Percentiles rank a stretch among this genome's conserved stretches.
Conservation (phyloP, 2,888 invertebrate genomes). For the Sicus ferrugineus region DNA sequence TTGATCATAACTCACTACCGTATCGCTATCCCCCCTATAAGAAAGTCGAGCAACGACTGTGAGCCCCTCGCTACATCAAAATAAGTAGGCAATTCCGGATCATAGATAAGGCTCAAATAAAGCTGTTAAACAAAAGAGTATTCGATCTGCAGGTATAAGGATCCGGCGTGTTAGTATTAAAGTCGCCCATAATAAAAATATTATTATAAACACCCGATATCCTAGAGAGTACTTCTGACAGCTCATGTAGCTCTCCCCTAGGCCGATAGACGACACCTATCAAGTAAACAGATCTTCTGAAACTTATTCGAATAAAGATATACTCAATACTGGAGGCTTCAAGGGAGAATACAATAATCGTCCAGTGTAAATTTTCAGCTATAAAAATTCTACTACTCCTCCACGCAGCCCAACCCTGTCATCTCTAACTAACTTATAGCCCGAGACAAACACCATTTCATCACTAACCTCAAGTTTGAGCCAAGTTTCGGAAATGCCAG, state of each 20-base stretch:
- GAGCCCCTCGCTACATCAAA: background rate
- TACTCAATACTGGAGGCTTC: background rate
- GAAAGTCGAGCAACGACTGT: background rate
- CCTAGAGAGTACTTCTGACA: background rate
- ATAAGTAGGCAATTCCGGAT: background rate
- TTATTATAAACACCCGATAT: background rate
- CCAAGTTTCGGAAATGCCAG: no score
- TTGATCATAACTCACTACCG: background rate
- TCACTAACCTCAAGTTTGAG: no score
- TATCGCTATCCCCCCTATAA: background rate
- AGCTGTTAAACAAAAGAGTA: background rate
- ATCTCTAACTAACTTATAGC: no score
- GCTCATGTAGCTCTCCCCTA: background rate
- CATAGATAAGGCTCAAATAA: background rate
- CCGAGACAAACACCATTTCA: no score
- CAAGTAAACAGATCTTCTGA: background rate
- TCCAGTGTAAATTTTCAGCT: background rate
- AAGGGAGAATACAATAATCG: background rate
- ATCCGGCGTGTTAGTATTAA: background rate
- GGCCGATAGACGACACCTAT: background rate
- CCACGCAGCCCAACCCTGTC: no score
- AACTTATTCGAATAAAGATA: background rate
- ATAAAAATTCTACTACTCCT: no score
- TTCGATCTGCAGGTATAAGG: background rate
- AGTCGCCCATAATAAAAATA: background rate